Evolutionary conservation across 1,140 invertebrate genomes (phyloP).

Genomic region (Coboldia fuscipes): DNA sequence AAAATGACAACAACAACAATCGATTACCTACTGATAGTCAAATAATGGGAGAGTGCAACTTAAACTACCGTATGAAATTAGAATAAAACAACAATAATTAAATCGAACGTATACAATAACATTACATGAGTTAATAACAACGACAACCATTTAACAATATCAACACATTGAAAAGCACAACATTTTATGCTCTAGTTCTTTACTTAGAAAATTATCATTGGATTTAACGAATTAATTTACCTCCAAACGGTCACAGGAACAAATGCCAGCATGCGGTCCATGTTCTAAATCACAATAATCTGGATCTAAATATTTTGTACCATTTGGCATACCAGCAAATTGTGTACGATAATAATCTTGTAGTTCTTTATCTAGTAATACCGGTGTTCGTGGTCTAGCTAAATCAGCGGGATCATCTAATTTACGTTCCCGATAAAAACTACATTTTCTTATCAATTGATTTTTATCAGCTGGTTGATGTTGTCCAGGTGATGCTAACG

Average conservation of each 20-base stretch:
- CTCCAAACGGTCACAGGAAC: conserved; percentile 20
- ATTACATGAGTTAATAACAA: too few relatives aligned
- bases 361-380: neutral
- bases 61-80: too few relatives aligned
- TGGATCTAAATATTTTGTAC: conserved; percentile 8
- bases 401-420: conserved; percentile 12
- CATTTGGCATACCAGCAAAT: conserved; percentile 8
- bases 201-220: too few relatives aligned
- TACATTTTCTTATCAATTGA: conserved; percentile 19
- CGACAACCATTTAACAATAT: too few relatives aligned
- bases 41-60: too few relatives aligned
- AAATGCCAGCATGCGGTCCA: conserved; percentile 14
- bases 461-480: conserved; percentile 10
- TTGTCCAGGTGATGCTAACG: conserved; percentile 19
- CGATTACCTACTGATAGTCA: too few relatives aligned
- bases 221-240: too few relatives aligned
- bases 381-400: neutral
- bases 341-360: conserved; percentile 13
- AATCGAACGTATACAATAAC: too few relatives aligned
- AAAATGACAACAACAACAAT: too few relatives aligned
- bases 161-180: too few relatives aligned
- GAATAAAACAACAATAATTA: too few relatives aligned
- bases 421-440: conserved; percentile 19
- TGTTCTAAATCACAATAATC: conserved; percentile 13
- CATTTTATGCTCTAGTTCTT: too few relatives aligned